Evolutionary conservation across 2,113 vertebrate species (phyloP), one percentile per base, ranked within the genome.

Genomic region (Calonectris borealis): DNA sequence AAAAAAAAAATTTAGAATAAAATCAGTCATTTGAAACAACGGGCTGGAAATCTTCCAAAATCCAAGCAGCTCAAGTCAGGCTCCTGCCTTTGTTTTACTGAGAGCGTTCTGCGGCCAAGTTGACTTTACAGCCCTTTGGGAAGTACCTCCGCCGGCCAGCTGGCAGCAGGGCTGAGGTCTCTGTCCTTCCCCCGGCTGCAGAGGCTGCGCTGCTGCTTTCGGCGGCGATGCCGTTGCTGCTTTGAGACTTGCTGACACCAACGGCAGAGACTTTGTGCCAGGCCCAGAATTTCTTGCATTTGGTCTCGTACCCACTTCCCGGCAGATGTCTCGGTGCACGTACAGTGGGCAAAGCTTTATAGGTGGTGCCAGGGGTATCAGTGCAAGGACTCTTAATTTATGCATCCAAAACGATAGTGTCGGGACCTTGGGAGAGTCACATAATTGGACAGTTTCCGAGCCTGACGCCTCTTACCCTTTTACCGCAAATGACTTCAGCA

Each of bases 401-500:
- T 36, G n/a, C 12, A 46, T 51, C 66, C 32, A 8, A 76, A 94
- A 61, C 1, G 1, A 57, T 7, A 42, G 25, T 1, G 1, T 12
- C 7, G 0, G 18, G 54, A 55, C 70, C 73, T 44, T 27, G 36
- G 48, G 18, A 90, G n/a, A 80, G 38, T 46, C 38, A 22, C 31
- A 5, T 31, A 52, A 29, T 19, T 22, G 70, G 60, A 31, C 6
- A 32, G 7, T 77, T 91, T 91, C 84, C 9, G 32, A 48, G 66
- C 48, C 66, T 77, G 84, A 85, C 16, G 17, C 44, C 32, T 93
- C 80, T 87, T 31, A 64, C 79, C 61, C 31, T 0, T 24, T 95
- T 95, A 93, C 83, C 5, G 0, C 70, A 95, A 93, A 68, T 83
- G n/a, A 95, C 70, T 84, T 93, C 91, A 95, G 86, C 70, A 89